Conservation (phyloP, 2,888 invertebrate genomes). For the Lobophora halterata region DNA sequence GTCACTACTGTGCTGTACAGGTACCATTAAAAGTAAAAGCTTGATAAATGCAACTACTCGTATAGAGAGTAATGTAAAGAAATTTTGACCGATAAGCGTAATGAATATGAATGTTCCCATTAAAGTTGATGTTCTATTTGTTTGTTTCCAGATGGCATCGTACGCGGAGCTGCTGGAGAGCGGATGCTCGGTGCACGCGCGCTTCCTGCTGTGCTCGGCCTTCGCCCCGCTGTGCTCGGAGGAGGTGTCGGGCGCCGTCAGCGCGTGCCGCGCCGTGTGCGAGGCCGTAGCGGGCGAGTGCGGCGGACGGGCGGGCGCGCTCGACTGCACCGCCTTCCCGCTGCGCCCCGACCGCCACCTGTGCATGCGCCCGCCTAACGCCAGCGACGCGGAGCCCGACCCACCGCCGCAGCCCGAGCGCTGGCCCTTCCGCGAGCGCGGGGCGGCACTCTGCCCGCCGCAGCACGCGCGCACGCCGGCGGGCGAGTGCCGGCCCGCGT, state of each 20-base stretch:
- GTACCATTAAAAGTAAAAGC: too few relatives aligned
- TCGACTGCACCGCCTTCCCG: conserved; percentile 91
- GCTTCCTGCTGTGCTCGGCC: conserved; percentile 94
- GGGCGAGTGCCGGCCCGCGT: conserved; percentile 83
- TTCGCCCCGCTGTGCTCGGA: conserved; percentile 95
- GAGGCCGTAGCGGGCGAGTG: conserved; percentile 88
- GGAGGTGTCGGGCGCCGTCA: conserved; percentile 91
- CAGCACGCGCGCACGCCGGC: conserved; percentile 81
- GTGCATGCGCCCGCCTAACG: conserved; percentile 86
- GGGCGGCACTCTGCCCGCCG: conserved; percentile 82
- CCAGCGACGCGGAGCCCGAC: conserved; percentile 69
- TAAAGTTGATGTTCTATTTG: conserved; percentile 10
- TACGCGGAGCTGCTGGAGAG: conserved; percentile 88
- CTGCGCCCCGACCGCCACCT: conserved; percentile 84
- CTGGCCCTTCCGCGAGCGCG: conserved; percentile 68
- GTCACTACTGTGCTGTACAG: too few relatives aligned
- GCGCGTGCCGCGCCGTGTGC: conserved; percentile 92
- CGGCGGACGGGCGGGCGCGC: conserved; percentile 83
- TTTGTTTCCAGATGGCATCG: conserved; percentile 82
- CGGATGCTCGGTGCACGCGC: conserved; percentile 89
- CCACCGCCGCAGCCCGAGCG: conserved; percentile 58
- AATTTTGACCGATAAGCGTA: too few relatives aligned
- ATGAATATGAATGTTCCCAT: neutral
- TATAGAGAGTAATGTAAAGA: too few relatives aligned
- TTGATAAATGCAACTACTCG: too few relatives aligned